Evolutionary conservation across 2,113 vertebrate genomes (phyloP).

Genomic region (Orcinus orca): DNA sequence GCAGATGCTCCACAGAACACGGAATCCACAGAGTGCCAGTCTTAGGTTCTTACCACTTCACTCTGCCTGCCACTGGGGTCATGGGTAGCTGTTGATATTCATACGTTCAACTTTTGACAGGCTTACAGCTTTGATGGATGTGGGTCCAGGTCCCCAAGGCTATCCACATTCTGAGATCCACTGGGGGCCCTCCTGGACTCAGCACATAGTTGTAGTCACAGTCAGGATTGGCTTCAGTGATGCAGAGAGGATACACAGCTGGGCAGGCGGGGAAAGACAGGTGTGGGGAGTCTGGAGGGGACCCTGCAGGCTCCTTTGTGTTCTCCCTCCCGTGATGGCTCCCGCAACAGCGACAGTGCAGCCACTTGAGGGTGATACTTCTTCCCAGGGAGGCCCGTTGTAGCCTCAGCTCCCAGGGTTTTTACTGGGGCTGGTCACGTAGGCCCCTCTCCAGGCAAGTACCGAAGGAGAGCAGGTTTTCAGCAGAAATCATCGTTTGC

Average conservation of each 20-base stretch:
- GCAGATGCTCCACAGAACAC: background rate
- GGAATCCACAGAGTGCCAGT: background rate
- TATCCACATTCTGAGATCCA: background rate
- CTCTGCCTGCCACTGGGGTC: background rate
- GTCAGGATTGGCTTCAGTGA: background rate
- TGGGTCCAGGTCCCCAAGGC: background rate
- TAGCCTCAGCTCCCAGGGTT: background rate
- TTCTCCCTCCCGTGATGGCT: rapidly evolving
- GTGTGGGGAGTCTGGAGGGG: too few relatives aligned
- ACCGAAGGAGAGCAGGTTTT: background rate
- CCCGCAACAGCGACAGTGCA: background rate
- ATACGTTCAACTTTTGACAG: background rate
- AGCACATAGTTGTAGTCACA: rapidly evolving
- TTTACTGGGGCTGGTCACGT: background rate
- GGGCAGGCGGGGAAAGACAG: too few relatives aligned
- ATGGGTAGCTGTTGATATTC: background rate
- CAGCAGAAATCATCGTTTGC: background rate
- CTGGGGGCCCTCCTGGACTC: background rate
- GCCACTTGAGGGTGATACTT: background rate
- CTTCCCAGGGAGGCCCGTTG: background rate
- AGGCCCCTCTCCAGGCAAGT: background rate
- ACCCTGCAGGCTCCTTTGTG: background rate
- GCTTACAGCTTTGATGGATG: background rate
- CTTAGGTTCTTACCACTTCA: background rate
- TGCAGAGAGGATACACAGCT: background rate